These are phyloP conservation scores for Falco rusticolus DNA, from an alignment of 2,797 vertebrate species.

Conservation along the genomic window DNA sequence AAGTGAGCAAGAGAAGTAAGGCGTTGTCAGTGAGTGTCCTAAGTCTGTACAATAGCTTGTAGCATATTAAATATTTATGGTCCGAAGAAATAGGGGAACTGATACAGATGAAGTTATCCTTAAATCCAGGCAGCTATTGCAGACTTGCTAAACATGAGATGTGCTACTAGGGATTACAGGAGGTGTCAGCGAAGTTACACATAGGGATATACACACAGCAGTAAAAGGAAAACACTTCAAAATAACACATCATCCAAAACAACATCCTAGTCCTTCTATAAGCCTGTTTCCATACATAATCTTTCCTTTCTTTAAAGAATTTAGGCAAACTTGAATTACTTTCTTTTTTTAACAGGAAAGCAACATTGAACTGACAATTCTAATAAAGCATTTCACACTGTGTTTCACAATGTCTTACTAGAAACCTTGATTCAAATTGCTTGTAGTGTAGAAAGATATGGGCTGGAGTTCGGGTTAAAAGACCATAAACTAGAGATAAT, in stretches of 20 bases:
- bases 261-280: not conserved
- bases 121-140: not conserved
- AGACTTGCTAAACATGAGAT: not conserved
- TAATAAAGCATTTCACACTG: not conserved
- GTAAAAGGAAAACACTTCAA: not conserved
- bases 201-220: not conserved
- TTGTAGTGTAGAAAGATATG: not conserved
- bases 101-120: not conserved
- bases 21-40: not conserved
- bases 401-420: not conserved
- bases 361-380: not conserved
- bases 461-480: not conserved
- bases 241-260: not conserved
- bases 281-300: not conserved
- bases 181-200: conserved; percentile 3
- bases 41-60: not conserved
- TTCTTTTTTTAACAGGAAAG: not conserved
- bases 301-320: not conserved
- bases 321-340: not conserved
- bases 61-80: not conserved
- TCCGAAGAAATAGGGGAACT: not conserved
- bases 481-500: not conserved
- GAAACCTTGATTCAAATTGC: not conserved
- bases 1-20: not conserved
- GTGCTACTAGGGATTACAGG: not conserved